These are phyloP conservation scores for Ginglymostoma cirratum DNA, from an alignment of 2,113 vertebrate species.

Conservation along the genomic window DNA sequence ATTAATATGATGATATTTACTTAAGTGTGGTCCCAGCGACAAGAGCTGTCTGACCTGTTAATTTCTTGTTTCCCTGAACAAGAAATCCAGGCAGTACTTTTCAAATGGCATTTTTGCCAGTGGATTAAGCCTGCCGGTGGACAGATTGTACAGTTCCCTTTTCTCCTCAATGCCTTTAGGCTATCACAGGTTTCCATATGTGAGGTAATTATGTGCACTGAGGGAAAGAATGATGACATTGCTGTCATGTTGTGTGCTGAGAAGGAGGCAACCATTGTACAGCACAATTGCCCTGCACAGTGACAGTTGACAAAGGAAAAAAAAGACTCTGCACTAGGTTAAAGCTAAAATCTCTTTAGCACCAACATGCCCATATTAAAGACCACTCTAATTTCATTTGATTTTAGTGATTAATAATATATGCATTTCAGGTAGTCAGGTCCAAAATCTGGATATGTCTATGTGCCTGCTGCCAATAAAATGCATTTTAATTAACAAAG, in stretches of 20 bases:
- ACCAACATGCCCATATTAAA: background rate
- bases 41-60: slow-evolving; percentile 66
- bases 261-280: slow-evolving; percentile 70
- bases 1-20: slow-evolving; percentile 66
- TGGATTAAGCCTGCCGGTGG: slow-evolving; percentile 69
- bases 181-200: slow-evolving; percentile 76
- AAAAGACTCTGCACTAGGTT: slow-evolving; percentile 52
- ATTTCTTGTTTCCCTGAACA: slow-evolving; percentile 55
- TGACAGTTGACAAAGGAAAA: slow-evolving; percentile 60
- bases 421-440: slow-evolving; percentile 26
- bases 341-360: slow-evolving; percentile 40
- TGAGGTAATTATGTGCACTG: slow-evolving; percentile 77
- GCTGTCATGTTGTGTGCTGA: slow-evolving; percentile 70
- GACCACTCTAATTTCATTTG: background rate
- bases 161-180: slow-evolving; percentile 70
- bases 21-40: slow-evolving; percentile 61
- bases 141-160: slow-evolving; percentile 72
- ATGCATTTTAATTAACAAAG: slow-evolving; percentile 32
- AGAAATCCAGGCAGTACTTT: slow-evolving; percentile 57
- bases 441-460: background rate
- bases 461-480: background rate
- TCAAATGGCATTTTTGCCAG: slow-evolving; percentile 71
- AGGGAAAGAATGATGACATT: slow-evolving; percentile 69
- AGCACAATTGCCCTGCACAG: slow-evolving; percentile 61
- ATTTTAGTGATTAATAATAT: background rate